These are phyloP conservation scores for Megalops atlanticus DNA, from an alignment of 2,113 vertebrate genomes.

Conservation along the genomic window DNA sequence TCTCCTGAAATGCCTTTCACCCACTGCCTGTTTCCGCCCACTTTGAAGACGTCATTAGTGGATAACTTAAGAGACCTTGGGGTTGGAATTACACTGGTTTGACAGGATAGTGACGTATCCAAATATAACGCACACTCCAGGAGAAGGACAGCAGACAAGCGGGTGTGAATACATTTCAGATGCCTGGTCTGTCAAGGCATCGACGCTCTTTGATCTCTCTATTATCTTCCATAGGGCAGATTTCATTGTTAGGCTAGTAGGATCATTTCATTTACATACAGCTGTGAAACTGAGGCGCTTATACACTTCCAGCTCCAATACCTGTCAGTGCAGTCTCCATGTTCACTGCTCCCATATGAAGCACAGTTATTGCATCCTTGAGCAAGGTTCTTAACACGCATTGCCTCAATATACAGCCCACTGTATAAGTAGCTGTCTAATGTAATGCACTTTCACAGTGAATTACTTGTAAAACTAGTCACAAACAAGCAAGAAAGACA, in stretches of 20 bases:
- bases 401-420: too few relatives aligned
- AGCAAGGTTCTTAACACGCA: not conserved
- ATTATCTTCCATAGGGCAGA: not conserved
- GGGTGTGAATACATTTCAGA: not conserved
- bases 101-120: not conserved
- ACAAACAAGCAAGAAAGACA: not conserved
- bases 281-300: constrained; percentile 41
- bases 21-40: not conserved
- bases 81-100: not conserved
- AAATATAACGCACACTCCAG: not conserved
- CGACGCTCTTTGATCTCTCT: too few relatives aligned
- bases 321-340: constrained; percentile 3
- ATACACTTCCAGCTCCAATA: constrained; percentile 26
- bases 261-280: constrained; percentile 56
- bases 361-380: too few relatives aligned
- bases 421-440: too few relatives aligned
- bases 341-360: constrained; percentile 28
- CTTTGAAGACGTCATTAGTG: not conserved
- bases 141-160: not conserved
- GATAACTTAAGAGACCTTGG: not conserved
- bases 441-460: too few relatives aligned
- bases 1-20: not conserved
- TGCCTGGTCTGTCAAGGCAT: not conserved
- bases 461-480: too few relatives aligned
- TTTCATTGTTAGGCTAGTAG: constrained; percentile 23